Evolutionary conservation across 2,888 invertebrate genomes (phyloP).

Genomic region (Cabera pusaria): DNA sequence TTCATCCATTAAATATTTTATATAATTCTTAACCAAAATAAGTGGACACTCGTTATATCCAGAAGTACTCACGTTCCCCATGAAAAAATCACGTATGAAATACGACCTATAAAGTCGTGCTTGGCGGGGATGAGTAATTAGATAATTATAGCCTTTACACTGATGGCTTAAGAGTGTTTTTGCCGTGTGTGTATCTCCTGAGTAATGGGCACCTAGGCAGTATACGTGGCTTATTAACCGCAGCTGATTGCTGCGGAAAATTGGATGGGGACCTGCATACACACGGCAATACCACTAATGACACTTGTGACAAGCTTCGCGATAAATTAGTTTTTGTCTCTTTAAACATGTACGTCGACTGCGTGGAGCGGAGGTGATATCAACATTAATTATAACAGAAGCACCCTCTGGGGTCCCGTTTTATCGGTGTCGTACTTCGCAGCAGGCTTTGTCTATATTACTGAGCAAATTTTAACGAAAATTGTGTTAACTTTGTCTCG

Average conservation of each 20-base stretch:
- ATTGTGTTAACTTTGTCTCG: no score
- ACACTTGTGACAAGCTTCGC: conserved; percentile 37
- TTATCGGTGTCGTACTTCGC: conserved; percentile 16
- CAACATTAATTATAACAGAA: conserved; percentile 21
- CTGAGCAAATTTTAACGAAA: no score
- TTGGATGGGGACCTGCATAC: conserved; percentile 61
- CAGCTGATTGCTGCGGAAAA: conserved; percentile 64
- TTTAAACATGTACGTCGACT: conserved; percentile 16
- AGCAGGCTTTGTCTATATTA: conserved; percentile 10
- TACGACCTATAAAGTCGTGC: conserved; percentile 14
- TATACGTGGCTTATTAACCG: conserved; percentile 57
- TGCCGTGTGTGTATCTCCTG: conserved; percentile 17
- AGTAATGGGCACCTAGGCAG: conserved; percentile 40
- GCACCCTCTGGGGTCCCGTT: conserved; percentile 15
- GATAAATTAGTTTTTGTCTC: conserved; percentile 31
- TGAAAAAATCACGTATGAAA: conserved; percentile 23
- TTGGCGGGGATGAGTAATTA: conserved; percentile 1
- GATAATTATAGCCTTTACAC: conserved; percentile 6
- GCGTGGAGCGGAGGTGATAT: conserved; percentile 12
- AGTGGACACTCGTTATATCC: conserved; percentile 1
- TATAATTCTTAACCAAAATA: no score
- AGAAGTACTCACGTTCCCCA: not conserved
- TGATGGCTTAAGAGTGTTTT: conserved; percentile 13
- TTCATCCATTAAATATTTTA: no score
- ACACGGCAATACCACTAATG: conserved; percentile 44